phyloP scores from a whole-genome alignment of 1,140 invertebrate species.

The Achroia grisella region DNA sequence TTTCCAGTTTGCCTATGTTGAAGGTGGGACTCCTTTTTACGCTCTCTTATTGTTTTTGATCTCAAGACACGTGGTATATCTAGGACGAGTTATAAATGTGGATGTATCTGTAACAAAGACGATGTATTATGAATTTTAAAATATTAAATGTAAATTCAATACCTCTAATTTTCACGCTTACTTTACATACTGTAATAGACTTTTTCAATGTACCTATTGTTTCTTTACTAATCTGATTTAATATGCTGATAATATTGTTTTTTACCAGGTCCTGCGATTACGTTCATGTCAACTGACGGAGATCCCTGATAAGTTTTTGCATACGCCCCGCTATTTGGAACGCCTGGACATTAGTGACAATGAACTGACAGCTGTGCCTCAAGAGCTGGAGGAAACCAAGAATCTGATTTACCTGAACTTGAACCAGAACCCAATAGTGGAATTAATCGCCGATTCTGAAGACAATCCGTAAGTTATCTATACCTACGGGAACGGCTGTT shows the following conservation, averaged over 20 bases:
- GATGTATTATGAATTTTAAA: no score
- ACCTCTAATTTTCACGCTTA: no score
- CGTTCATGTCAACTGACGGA: constrained; percentile 77
- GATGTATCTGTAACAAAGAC: no score
- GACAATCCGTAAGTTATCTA: constrained; percentile 59
- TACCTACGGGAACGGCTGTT: no score
- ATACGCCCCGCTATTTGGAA: constrained; percentile 77
- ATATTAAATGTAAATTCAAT: no score
- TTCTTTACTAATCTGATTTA: no score
- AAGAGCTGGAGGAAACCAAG: constrained; percentile 74
- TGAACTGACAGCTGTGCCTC: constrained; percentile 75
- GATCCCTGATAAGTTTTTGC: constrained; percentile 78
- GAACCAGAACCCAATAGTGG: constrained; percentile 79
- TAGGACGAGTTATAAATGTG: no score
- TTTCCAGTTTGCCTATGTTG: constrained; percentile 77
- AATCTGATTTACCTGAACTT: constrained; percentile 77
- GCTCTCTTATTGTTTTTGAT: no score
- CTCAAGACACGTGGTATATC: no score
- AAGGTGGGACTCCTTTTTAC: constrained; percentile 65
- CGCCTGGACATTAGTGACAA: constrained; percentile 82
- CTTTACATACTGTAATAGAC: no score
- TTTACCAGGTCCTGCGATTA: constrained; percentile 76
- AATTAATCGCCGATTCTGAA: constrained; percentile 40
- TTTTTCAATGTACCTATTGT: no score
- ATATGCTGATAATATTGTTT: neutral